Conservation (phyloP, 2,797 vertebrate genomes). For the Aplochiton taeniatus region DNA sequence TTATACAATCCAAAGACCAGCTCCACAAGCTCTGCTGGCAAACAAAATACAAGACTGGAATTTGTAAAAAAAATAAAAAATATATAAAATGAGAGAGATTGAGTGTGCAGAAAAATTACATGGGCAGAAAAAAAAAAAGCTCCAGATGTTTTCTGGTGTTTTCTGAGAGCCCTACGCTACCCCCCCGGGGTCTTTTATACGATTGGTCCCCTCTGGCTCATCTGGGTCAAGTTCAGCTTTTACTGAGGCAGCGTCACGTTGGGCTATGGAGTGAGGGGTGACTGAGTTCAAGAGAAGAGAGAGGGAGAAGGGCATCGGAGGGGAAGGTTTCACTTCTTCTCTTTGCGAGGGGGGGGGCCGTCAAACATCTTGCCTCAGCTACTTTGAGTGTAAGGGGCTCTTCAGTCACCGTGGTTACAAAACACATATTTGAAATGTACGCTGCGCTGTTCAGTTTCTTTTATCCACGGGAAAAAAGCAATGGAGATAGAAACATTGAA, state of each 20-base stretch:
- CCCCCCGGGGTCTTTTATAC: conserved; percentile 18
- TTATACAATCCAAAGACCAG: conserved; percentile 8
- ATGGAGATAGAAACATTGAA: no score
- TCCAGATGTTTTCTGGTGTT: conserved; percentile 10
- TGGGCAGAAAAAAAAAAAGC: not conserved
- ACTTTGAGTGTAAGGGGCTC: no score
- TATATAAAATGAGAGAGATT: no score
- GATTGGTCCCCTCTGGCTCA: conserved; percentile 32
- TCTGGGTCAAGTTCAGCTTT: conserved; percentile 57
- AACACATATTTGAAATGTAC: not conserved
- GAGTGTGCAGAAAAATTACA: not conserved
- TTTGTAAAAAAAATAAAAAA: not conserved
- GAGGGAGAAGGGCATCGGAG: conserved; percentile 16
- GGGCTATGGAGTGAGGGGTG: conserved; percentile 11
- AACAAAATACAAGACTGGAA: not conserved
- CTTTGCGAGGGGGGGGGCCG: conserved; percentile 39
- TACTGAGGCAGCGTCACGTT: conserved; percentile 26
- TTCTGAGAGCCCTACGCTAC: conserved; percentile 12
- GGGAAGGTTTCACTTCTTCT: conserved; percentile 43
- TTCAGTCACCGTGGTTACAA: no score
- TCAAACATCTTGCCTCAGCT: conserved; percentile 19
- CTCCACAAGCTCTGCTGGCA: not conserved
- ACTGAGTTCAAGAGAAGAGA: not conserved
- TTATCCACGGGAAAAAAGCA: no score
- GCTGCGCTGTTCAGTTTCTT: no score